Evolutionary conservation across 2,113 vertebrate genomes (phyloP).

Genomic region (Nesogale talazaci): DNA sequence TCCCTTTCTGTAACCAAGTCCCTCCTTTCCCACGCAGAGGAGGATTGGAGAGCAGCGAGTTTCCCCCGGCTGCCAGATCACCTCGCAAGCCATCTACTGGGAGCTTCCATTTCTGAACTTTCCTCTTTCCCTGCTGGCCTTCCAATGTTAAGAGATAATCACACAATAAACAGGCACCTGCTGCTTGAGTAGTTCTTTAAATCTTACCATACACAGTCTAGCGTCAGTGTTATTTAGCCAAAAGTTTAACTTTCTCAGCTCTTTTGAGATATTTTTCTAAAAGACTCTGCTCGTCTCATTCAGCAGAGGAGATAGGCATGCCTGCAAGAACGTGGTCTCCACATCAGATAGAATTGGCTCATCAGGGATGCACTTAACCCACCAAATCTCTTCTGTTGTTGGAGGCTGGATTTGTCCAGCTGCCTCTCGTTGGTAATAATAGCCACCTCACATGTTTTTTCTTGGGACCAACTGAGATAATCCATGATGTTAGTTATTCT

Average conservation of each 20-base stretch:
- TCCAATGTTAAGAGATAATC: background rate
- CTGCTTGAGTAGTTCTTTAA: constrained; percentile 35
- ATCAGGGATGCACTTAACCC: background rate
- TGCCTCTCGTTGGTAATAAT: background rate
- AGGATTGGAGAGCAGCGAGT: background rate
- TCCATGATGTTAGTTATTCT: background rate
- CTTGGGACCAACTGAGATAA: background rate
- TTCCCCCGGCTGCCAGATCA: background rate
- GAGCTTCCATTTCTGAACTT: background rate
- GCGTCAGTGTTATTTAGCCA: constrained; percentile 16
- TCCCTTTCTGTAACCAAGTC: background rate
- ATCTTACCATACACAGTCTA: constrained; percentile 24
- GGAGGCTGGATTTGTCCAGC: background rate
- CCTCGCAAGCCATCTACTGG: background rate
- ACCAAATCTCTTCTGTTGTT: background rate
- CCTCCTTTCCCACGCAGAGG: background rate
- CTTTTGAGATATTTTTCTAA: constrained; percentile 19
- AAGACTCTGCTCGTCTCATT: background rate
- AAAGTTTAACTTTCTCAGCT: background rate
- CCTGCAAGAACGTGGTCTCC: background rate
- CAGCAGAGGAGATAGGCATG: background rate
- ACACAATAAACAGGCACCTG: constrained; percentile 5
- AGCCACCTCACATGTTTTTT: background rate
- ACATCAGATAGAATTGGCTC: background rate
- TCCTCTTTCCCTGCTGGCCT: constrained; percentile 1